Evolutionary conservation across 2,888 invertebrate genomes (phyloP), one percentile per base, ranked within the genome.

Genomic region (Lasioglossum morio): DNA sequence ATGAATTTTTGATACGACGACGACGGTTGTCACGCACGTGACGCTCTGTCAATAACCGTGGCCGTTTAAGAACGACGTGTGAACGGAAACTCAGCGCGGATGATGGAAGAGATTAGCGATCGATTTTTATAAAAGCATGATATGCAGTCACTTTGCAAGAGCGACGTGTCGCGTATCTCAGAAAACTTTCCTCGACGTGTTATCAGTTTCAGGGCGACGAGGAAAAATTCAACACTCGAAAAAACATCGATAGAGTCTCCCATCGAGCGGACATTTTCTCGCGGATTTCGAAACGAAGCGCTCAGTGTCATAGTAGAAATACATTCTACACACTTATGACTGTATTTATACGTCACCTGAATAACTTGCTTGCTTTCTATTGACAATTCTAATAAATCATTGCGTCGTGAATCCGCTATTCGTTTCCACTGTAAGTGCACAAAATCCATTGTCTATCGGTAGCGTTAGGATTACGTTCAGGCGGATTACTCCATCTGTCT

Each of bases 81-180:
- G 53, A 74, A 16, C 37, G 74, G 53, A 84, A 74, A n/a, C n/a
- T 69, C 60, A 70, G 84, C 70, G 48, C 37, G 37, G 75, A 75
- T 75, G 63, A 77, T 77, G 77, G 66, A 77, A 43, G 77, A 46
- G 77, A 34, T 34, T 57, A 63, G 40, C 43, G 72, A 76, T 85
- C 85, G 79, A 73, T 57, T 70, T 53, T 77, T 43, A 57, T 27
- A 48, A 75, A 85, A 34, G 40, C 60, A 40, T 63, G 53, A 40
- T 43, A 46, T 7, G 43, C 23, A 66, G 66, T 63, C 60, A 34
- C 27, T 19, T 48, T 12, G 34, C 73, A 23, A 48, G 27, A 27
- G 30, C 40, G 27, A 72, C 4, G 19, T 73, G 27, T 72, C 72
- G 8, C 46, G 46, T 30, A 23, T 66, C 66, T 66, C 34, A 66